Evolutionary conservation across 92 coral and sea anemone species (phyloP).

Genomic region (Siderastrea radians): DNA sequence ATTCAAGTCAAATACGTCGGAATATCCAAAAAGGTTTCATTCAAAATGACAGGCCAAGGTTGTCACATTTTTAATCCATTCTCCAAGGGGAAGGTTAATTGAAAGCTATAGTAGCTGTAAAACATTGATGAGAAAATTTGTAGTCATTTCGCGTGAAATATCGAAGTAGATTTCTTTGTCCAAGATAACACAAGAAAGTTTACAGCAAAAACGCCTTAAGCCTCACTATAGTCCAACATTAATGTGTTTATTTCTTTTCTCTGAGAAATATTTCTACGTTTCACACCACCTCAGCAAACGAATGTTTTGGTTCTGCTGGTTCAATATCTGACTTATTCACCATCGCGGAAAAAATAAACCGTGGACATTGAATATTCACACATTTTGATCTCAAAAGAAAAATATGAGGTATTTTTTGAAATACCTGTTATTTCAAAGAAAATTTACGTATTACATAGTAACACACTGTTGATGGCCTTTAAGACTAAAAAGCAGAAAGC

Average conservation of each 20-base stretch:
- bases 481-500: no score
- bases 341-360: not conserved
- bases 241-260: no score
- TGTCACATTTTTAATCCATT: constrained; percentile 20
- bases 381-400: not conserved
- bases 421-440: not conserved
- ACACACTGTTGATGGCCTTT: no score
- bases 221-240: no score
- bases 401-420: constrained; percentile 1
- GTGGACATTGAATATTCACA: not conserved
- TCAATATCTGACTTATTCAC: not conserved
- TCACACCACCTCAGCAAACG: no score
- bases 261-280: no score
- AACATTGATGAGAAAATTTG: constrained; percentile 3
- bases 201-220: not conserved
- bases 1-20: constrained; percentile 45
- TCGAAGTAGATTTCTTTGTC: not conserved
- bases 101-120: not conserved
- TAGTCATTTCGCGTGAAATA: constrained; percentile 9
- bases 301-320: not conserved
- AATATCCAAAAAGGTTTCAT: constrained; percentile 25
- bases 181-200: not conserved
- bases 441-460: no score
- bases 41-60: constrained; percentile 37
- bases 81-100: constrained; percentile 42